These are phyloP conservation scores for Manduca sexta DNA, from an alignment of 1,140 invertebrate genomes.

Conservation along the genomic window DNA sequence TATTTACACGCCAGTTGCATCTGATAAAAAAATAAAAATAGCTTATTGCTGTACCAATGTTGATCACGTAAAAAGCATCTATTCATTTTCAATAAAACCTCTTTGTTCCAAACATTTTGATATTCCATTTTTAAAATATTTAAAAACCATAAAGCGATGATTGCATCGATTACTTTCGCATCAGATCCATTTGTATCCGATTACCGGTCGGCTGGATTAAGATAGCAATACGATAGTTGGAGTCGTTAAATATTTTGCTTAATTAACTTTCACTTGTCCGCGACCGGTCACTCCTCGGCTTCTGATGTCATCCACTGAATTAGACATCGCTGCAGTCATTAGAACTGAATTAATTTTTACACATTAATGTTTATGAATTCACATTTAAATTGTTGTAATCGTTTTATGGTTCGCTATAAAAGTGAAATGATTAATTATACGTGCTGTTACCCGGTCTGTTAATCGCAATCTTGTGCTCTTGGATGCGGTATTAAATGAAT, in stretches of 20 bases:
- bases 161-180: not conserved
- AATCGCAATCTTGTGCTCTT: too few relatives aligned
- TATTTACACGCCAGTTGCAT: not conserved
- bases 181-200: slow-evolving; percentile 3
- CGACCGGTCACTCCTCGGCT: not conserved
- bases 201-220: slow-evolving; percentile 8
- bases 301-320: slow-evolving; percentile 38
- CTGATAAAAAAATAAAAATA: too few relatives aligned
- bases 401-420: slow-evolving; percentile 6
- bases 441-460: not conserved
- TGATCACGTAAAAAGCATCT: too few relatives aligned
- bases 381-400: slow-evolving; percentile 9
- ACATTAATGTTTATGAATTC: too few relatives aligned
- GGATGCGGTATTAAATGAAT: too few relatives aligned
- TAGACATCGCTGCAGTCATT: slow-evolving; percentile 12
- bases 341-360: slow-evolving; percentile 21
- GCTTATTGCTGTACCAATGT: too few relatives aligned
- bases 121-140: too few relatives aligned
- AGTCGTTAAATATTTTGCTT: slow-evolving; percentile 25
- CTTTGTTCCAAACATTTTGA: too few relatives aligned
- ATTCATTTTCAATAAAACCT: too few relatives aligned
- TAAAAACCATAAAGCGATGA: too few relatives aligned
- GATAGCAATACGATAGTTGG: slow-evolving; percentile 11
- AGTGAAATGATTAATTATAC: slow-evolving; percentile 10
- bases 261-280: slow-evolving; percentile 34